These are phyloP conservation scores for Sprattus sprattus DNA, from an alignment of 2,113 vertebrate genomes.

Conservation along the genomic window DNA sequence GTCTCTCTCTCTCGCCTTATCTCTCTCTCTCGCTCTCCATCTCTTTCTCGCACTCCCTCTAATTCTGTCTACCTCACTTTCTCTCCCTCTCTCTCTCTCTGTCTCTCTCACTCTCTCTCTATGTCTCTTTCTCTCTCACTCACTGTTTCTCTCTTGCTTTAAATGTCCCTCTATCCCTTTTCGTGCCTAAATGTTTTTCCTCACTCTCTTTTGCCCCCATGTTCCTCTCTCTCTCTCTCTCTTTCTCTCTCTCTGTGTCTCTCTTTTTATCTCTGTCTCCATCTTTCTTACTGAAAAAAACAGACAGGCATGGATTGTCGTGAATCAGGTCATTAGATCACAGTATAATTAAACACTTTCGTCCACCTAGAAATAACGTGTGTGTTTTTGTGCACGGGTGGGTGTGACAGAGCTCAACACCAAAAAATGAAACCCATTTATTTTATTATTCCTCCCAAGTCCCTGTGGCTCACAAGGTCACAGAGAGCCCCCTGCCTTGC, in stretches of 20 bases:
- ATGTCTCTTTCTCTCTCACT: not conserved
- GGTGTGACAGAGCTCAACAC: not conserved
- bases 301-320: not conserved
- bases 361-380: not conserved
- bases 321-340: conserved; percentile 10
- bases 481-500: not conserved
- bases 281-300: not conserved
- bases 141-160: not conserved
- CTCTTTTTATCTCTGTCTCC: not conserved
- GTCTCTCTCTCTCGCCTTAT: not conserved
- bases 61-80: not conserved
- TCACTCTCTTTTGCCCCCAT: not conserved
- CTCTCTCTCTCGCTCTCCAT: not conserved
- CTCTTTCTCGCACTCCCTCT: not conserved
- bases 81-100: not conserved
- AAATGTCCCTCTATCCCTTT: not conserved
- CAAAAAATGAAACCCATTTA: conserved; percentile 1
- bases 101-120: not conserved
- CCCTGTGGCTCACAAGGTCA: conserved; percentile 17
- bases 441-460: conserved; percentile 5
- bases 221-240: not conserved
- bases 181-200: too few species aligned
- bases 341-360: conserved; percentile 4
- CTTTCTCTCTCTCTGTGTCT: not conserved
- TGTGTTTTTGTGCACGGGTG: not conserved